A percentile compares a stretch with the other conserved stretches of the same genome.
Conservation (phyloP, 1,140 invertebrate species). For the Tenebrio molitor region DNA sequence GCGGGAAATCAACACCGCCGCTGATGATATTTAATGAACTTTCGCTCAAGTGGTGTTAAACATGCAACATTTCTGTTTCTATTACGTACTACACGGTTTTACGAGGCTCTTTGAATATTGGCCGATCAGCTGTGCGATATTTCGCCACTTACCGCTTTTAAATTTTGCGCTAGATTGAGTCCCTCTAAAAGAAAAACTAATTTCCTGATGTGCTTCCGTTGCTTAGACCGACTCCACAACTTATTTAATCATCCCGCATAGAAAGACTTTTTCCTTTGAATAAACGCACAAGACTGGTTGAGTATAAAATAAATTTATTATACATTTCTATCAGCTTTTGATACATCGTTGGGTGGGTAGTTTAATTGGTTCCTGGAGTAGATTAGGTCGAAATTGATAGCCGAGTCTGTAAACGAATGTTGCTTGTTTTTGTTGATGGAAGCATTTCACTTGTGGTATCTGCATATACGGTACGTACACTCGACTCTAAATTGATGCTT, state of each 20-base stretch:
- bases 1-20: conserved; percentile 42
- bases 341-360: no score
- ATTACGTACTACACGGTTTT: conserved; percentile 23
- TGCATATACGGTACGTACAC: no score
- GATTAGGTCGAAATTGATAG: no score
- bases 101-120: conserved; percentile 36
- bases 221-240: background rate
- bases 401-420: no score
- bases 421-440: no score
- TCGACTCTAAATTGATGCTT: no score
- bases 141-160: conserved; percentile 20
- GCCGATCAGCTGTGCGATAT: conserved; percentile 32
- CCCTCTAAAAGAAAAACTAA: conserved; percentile 19
- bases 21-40: conserved; percentile 47
- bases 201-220: background rate
- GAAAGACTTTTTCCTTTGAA: background rate
- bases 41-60: conserved; percentile 49
- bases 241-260: conserved; percentile 6
- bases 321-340: no score
- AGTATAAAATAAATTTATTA: no score
- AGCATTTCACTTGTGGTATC: no score
- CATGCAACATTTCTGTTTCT: conserved; percentile 49
- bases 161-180: conserved; percentile 7
- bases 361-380: no score
- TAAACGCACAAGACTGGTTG: no score